Evolutionary conservation across 1,140 invertebrate species (phyloP), one percentile per base, ranked within the genome.

Genomic region (Plectrocnemia conspersa): DNA sequence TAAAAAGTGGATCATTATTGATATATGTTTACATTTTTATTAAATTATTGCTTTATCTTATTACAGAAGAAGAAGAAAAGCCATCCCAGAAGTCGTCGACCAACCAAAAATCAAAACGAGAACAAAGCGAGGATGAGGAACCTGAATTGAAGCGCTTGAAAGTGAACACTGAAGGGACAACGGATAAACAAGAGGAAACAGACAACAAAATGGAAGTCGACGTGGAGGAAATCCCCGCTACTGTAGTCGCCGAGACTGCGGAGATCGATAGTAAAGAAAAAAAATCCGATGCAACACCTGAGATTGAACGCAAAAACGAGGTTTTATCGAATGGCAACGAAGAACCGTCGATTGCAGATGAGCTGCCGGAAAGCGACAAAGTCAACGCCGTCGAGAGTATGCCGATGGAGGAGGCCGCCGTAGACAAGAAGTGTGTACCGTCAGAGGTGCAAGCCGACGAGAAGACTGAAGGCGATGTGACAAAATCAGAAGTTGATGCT

Each of bases 61-160:
- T 38, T 38, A 9, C 15, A 38, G 35, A 38, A 38, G 18, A 38
- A 35, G 47, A 50, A 24, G 33, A 38, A n/a, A n/a, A 19, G 23
- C 18, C 27, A 10, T 19, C 23, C 24, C 33, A 15, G n/a, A 27
- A 50, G 22, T 21, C 16, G 15, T 15, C 18, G 22, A 38, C 47
- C 23, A 50, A 13, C 22, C 47, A 50, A 50, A 50, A 50, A 18
- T 38, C 25, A 27, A 50, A 50, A 50, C 36, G 47, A 15, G 47
- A 35, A n/a, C 33, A 50, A 47, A 27, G 1, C 13, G 44, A 47
- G 38, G 25, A 24, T 35, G 47, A 50, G 19, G 47, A 50, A 38
- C 22, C 32, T 21, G 33, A 50, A 21, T 19, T 35, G 7, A 50
- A 50, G 23, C 23, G 47, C 15, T 38, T 36, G 21, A 50, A 50